These are phyloP conservation scores for Catharus ustulatus DNA, from an alignment of 2,797 vertebrate genomes.

Conservation along the genomic window DNA sequence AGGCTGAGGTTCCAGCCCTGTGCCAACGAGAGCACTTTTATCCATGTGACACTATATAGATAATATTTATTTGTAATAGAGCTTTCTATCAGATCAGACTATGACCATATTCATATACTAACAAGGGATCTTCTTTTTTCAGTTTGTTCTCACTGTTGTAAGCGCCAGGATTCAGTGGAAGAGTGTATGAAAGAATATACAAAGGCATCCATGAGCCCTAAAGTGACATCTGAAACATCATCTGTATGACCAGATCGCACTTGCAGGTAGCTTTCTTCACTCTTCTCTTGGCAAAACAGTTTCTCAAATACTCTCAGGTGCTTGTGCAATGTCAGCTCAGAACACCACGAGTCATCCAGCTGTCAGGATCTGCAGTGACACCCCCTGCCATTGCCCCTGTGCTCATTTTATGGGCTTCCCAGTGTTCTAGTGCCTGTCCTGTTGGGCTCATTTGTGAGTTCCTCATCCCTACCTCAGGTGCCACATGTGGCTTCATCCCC, in stretches of 20 bases:
- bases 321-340: neutral
- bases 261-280: constrained; percentile 41
- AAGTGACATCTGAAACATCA: constrained; percentile 3
- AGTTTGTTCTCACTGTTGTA: constrained; percentile 15
- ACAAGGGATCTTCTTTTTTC: neutral
- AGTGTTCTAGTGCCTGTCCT: neutral
- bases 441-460: neutral
- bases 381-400: neutral
- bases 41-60: neutral
- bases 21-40: neutral
- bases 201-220: neutral
- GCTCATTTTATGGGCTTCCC: neutral
- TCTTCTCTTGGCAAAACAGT: neutral
- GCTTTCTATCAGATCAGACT: neutral
- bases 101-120: neutral
- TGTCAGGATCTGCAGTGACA: neutral
- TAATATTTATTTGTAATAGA: neutral
- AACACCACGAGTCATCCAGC: neutral
- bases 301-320: neutral
- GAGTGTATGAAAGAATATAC: neutral
- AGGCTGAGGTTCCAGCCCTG: neutral
- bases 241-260: neutral
- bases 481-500: neutral
- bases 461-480: neutral
- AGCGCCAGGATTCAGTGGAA: neutral